Base-by-base conservation (phyloP, 2,797 vertebrate genomes). In the Florisuga fusca region DNA sequence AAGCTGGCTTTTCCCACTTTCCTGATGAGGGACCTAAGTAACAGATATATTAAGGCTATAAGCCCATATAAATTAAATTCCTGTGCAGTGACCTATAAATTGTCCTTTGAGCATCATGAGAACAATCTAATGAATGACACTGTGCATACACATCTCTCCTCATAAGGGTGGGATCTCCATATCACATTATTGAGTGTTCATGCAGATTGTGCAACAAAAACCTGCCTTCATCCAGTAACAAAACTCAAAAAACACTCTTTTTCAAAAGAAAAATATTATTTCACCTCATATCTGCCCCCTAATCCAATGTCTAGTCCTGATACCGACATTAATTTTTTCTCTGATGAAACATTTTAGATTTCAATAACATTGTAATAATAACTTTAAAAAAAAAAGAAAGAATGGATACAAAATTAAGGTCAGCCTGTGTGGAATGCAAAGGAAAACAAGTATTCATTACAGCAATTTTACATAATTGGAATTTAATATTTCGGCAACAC, bases 111-210 rank as follows among this genome's bases (percentile, higher is more conserved):
- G 51, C 31, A 50, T 59, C 59, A 63, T 10, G 57, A 59, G 62
- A 64, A 64, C 31, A 75, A 58, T 4, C 53, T 45, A 68, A 45
- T 61, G 67, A 63, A 53, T 33, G 41, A 38, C 1, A 3, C 2
- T 20, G 34, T 43, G 55, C 50, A 21, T 17, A 46, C 0, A 3
- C 4, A 2, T 25, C 54, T 73, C 38, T 10, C 45, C 50, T 38
- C 34, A 20, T 12, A 48, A 18, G 46, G 26, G 18, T 33, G 34
- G 36, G 17, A 38, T 25, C 9, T 48, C 34, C 13, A 17, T 20
- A 31, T 13, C 27, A 34, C 2, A 0, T 58, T 21, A 66, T 11
- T n/a, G 38, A 72, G 26, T 1, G 1, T 36, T 58, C 41, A 22
- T 10, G 38, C 13, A 41, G 29, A 5, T 5, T 18, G 14, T 46